Percentiles rank a stretch among this genome's conserved stretches.
Conservation (phyloP, 2,888 invertebrate species). For the Phengaris arion region DNA sequence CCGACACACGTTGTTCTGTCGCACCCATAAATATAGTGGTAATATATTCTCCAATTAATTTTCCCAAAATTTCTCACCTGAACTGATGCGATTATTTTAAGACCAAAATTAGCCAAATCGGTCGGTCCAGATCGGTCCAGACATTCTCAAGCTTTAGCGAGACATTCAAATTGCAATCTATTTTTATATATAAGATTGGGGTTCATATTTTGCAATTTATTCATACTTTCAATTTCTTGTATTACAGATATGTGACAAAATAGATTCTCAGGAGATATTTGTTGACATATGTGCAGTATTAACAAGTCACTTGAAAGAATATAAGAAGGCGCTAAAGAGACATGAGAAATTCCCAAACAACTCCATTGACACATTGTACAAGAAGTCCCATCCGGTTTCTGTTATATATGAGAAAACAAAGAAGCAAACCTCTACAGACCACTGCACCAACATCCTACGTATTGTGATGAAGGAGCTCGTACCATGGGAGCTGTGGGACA, state of each 20-base stretch:
- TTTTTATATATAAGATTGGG: background rate
- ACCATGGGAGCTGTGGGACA: conserved; percentile 84
- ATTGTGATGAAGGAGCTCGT: conserved; percentile 81
- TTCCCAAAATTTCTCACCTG: too few species aligned
- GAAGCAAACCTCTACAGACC: conserved; percentile 71
- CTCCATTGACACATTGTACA: conserved; percentile 72
- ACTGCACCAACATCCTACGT: conserved; percentile 80
- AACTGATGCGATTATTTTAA: too few species aligned
- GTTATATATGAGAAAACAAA: conserved; percentile 50
- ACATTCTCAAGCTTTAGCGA: too few species aligned
- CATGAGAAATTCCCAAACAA: conserved; percentile 67
- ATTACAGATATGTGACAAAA: conserved; percentile 66
- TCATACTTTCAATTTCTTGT: conserved; percentile 24
- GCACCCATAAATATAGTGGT: too few species aligned
- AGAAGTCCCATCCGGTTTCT: conserved; percentile 61
- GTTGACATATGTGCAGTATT: conserved; percentile 74
- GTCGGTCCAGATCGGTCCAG: too few species aligned
- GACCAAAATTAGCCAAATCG: too few species aligned
- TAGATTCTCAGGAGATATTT: conserved; percentile 69
- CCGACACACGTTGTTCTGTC: too few species aligned
- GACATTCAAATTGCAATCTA: too few species aligned
- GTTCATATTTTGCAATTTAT: background rate
- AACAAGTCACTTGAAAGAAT: conserved; percentile 82
- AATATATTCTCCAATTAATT: too few species aligned
- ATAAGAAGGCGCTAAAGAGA: conserved; percentile 80